These are phyloP conservation scores for Zaprionus nigranus DNA, from an alignment of 1,140 invertebrate species.

Conservation along the genomic window DNA sequence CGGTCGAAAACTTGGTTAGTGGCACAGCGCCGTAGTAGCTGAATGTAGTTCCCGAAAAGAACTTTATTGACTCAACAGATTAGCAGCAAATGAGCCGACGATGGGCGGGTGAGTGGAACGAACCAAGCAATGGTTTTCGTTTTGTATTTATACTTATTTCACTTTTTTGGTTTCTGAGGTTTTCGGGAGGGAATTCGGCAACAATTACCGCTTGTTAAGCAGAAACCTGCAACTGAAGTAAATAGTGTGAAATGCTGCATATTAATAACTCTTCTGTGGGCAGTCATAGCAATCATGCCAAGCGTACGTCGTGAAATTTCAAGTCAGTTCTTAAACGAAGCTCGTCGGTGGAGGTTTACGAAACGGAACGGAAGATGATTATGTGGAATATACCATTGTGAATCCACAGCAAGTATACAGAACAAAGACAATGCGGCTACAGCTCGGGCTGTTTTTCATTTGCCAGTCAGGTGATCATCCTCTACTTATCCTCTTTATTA, in stretches of 20 bases:
- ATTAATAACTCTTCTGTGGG: conserved; percentile 48
- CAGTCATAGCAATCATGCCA: neutral
- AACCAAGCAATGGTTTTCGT: conserved; percentile 26
- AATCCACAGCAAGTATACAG: neutral
- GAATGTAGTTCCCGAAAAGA: conserved; percentile 19
- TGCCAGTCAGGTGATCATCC: conserved; percentile 73
- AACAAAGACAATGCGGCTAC: conserved; percentile 39
- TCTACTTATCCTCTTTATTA: conserved; percentile 53
- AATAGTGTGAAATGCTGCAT: conserved; percentile 67
- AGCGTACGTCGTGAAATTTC: conserved; percentile 1
- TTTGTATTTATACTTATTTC: conserved; percentile 20
- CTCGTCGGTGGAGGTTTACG: conserved; percentile 18
- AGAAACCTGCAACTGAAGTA: conserved; percentile 30
- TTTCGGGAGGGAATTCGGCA: conserved; percentile 24
- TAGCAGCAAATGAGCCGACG: conserved; percentile 64
- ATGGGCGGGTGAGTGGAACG: neutral
- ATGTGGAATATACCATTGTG: conserved; percentile 5
- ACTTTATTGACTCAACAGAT: conserved; percentile 73
- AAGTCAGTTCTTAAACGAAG: conserved; percentile 49
- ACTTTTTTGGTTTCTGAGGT: neutral
- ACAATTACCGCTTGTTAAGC: conserved; percentile 68
- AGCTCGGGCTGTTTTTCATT: conserved; percentile 45
- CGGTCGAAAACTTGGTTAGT: conserved; percentile 66
- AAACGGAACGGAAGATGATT: conserved; percentile 9
- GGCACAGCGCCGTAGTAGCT: conserved; percentile 38